Percentiles rank a stretch among this genome's conserved stretches.
Evolutionary conservation across 2,797 vertebrate genomes (phyloP).

Genomic region (Diglossa cyanea): DNA sequence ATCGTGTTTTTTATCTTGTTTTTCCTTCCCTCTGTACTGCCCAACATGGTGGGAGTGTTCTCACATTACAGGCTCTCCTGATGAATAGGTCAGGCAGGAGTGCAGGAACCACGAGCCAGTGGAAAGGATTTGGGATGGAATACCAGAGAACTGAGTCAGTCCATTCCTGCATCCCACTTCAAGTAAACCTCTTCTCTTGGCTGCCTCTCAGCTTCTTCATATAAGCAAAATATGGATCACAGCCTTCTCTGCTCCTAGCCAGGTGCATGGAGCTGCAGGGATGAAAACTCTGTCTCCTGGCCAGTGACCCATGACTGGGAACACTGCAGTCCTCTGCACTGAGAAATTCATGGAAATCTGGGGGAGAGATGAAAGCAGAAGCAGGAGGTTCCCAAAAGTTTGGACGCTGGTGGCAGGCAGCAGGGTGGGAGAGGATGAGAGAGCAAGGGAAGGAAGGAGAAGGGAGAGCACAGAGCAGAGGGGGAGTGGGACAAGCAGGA

Average conservation of each 20-base stretch:
- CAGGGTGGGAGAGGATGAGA: neutral
- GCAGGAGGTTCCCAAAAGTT: neutral
- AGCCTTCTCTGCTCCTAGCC: neutral
- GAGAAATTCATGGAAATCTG: neutral
- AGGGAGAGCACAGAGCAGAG: neutral
- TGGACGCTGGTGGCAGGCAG: neutral
- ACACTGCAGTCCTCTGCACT: neutral
- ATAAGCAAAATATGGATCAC: slow-evolving; percentile 2
- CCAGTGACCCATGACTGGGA: neutral
- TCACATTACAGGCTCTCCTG: neutral
- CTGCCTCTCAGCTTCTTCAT: slow-evolving; percentile 24
- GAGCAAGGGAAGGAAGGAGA: neutral
- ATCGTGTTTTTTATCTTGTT: neutral
- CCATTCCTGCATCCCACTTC: neutral
- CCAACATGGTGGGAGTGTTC: neutral
- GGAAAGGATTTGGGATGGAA: slow-evolving; percentile 37
- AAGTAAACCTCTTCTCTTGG: slow-evolving; percentile 42
- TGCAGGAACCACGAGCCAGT: fast-evolving
- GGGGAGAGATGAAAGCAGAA: neutral
- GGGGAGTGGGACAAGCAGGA: neutral
- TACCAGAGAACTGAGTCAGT: slow-evolving; percentile 56
- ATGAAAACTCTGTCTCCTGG: neutral
- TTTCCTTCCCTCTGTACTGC: neutral
- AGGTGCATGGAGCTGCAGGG: neutral
- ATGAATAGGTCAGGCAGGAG: neutral